Evolutionary conservation across 2,888 invertebrate genomes (phyloP), one percentile per base, ranked within the genome.

Genomic region (Prosopocoilus inquinatus): DNA sequence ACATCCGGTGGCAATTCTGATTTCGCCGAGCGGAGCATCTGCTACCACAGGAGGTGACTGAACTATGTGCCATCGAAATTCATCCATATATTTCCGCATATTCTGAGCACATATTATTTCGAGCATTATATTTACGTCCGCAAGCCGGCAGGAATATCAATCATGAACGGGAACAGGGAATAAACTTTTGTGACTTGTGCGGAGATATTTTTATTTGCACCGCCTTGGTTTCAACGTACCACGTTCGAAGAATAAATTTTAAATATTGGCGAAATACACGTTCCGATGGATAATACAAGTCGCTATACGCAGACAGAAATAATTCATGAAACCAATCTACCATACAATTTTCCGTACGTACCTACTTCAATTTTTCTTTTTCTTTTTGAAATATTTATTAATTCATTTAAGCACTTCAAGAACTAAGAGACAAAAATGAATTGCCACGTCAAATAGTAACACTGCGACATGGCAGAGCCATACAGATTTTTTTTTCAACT

Each of bases 61-160:
- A 60, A 60, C 60, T 49, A 39, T 39, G 47, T 44, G 47, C 39
- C 38, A 12, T 55, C 47, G 45, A 50, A 58, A 39, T 28, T 28
- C 20, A 28, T 28, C 20, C 20, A 28, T 28, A 51, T 57, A 50
- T 53, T 47, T 53, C 54, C 55, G 55, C 53, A 51, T 60, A 62
- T 58, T 58, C 58, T 28, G 56, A 15, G 47, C 58, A 58, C 54
- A 60, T 58, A 62, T 62, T 60, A 62, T 62, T 62, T 60, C 53
- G 51, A 57, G 60, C 54, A 60, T 57, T 60, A 58, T 62, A 60
- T 60, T 60, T 62, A 62, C 55, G 62, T 60, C 60, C 57, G 57
- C 60, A 58, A 48, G 39, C 50, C 53, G 50, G 54, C 47, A 33
- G 55, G 53, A 53, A 53, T 57, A 59, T 59, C 57, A 57, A 57